Conservation (phyloP, 2,888 invertebrate species). For the Tenthredo mesomela region DNA sequence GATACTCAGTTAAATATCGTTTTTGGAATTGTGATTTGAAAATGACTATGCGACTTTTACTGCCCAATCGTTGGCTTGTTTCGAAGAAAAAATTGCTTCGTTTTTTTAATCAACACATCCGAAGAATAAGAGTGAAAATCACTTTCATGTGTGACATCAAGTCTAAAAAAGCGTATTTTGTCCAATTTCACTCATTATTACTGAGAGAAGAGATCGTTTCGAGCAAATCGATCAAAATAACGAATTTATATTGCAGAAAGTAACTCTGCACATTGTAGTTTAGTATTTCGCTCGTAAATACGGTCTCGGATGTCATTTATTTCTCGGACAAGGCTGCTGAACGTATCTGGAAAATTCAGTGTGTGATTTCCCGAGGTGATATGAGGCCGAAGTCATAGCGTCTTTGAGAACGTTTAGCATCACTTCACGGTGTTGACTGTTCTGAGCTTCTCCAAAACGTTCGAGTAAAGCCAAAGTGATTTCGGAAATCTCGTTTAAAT, state of each 20-base stretch:
- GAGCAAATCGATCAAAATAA: not conserved
- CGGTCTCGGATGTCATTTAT: slow-evolving; percentile 57
- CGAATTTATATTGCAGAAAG: not conserved
- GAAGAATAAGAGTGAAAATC: not conserved
- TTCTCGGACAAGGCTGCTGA: slow-evolving; percentile 65
- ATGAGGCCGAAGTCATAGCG: slow-evolving; percentile 60
- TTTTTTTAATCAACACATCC: not conserved
- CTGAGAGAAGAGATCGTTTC: not conserved
- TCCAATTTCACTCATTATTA: not conserved
- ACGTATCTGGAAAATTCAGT: slow-evolving; percentile 64
- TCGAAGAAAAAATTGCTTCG: not conserved
- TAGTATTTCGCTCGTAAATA: slow-evolving; percentile 2
- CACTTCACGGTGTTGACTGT: slow-evolving; percentile 41
- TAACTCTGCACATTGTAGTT: not conserved
- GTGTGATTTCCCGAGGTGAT: slow-evolving; percentile 65
- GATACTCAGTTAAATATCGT: not conserved
- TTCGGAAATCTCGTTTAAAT: slow-evolving; percentile 28
- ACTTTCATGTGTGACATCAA: not conserved
- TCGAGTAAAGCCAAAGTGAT: slow-evolving; percentile 40
- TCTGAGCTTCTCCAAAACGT: slow-evolving; percentile 27
- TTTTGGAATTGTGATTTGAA: slow-evolving; percentile 2
- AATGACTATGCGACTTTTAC: not conserved
- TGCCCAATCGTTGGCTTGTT: not conserved
- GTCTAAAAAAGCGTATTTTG: not conserved
- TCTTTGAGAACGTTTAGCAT: slow-evolving; percentile 64